Evolutionary conservation across 1,140 invertebrate genomes (phyloP).

Genomic region (Conus betulinus): DNA sequence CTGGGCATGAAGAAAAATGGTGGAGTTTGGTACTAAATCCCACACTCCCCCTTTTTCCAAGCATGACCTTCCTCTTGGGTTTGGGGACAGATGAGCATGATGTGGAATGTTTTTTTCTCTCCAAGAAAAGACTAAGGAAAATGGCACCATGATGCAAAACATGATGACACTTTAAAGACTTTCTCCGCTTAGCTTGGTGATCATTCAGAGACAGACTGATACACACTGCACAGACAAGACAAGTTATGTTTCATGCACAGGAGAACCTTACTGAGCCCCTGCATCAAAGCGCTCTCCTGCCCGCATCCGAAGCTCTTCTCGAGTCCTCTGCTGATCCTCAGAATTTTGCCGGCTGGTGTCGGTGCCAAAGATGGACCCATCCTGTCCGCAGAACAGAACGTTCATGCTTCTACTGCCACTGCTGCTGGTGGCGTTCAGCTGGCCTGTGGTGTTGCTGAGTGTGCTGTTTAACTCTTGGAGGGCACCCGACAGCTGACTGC

Average conservation of each 20-base stretch:
- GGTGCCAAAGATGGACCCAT: not conserved
- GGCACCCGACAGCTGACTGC: not conserved
- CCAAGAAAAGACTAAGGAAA: too few species aligned
- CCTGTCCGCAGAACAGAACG: constrained; percentile 22
- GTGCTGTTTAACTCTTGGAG: not conserved
- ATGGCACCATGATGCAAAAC: too few species aligned
- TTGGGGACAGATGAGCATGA: too few species aligned
- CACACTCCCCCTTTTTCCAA: too few species aligned
- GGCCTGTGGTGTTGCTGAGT: not conserved
- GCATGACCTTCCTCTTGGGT: too few species aligned
- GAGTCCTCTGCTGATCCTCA: not conserved
- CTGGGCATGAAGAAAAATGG: too few species aligned
- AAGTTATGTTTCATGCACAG: not conserved
- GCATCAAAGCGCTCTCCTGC: not conserved
- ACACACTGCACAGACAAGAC: too few species aligned
- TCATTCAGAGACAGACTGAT: too few species aligned
- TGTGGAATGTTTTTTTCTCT: too few species aligned
- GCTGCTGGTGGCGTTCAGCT: not conserved
- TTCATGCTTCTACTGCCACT: not conserved
- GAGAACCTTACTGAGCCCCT: not conserved
- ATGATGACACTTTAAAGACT: too few species aligned
- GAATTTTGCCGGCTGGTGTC: not conserved
- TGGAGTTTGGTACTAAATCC: too few species aligned
- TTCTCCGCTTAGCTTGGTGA: too few species aligned
- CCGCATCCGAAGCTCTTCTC: not conserved